Base-by-base conservation (phyloP, 2,113 vertebrate genomes). In the Tamias sibiricus region DNA sequence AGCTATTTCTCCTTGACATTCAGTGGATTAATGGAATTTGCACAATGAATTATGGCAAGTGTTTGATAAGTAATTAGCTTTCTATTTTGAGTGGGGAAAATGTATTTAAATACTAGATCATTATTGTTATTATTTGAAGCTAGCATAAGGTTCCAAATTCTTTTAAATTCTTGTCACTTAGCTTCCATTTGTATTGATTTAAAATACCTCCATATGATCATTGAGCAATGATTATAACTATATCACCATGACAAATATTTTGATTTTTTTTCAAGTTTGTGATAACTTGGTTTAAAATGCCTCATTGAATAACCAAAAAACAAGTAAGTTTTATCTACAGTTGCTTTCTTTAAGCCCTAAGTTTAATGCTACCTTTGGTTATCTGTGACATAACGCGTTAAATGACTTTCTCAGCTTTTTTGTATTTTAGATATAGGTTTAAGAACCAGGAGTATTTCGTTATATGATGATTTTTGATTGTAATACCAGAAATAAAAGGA, bases 371-470 rank as follows among this genome's bases (percentile, higher is more conserved):
- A 91, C 44, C 30, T 97, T 92, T 91, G 90, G 44, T 82, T 91
- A 11, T 76, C 49, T 2, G 2, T 87, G 62, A n/a, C 87, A 84
- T 54, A 84, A 64, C 88, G 66, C 24, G 35, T 83, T 91, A 84
- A 40, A 72, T 86, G 14, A 44, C 37, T 95, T 96, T 96, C 44
- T 96, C n/a, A 87, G 35, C 16, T 84, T 83, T 95, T 90, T 40
- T 85, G 24, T 96, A 80, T 74, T 96, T 54, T 86, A 24, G 68
- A 90, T 79, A 71, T 24, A 57, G 69, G 54, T 69, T 97, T 94
- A 95, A 92, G 72, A 37, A 68, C n/a, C 42, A 94, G 0, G 42
- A 94, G 79, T 82, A 92, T 97, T 96, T 97, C 69, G 81, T 97
- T 95, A 62, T 94, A 49, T 94, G 37, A 20, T 82, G 71, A 95